Percentiles rank a stretch among this genome's conserved stretches.
Conservation (phyloP, 1,140 invertebrate species). For the Drosophila teissieri region DNA sequence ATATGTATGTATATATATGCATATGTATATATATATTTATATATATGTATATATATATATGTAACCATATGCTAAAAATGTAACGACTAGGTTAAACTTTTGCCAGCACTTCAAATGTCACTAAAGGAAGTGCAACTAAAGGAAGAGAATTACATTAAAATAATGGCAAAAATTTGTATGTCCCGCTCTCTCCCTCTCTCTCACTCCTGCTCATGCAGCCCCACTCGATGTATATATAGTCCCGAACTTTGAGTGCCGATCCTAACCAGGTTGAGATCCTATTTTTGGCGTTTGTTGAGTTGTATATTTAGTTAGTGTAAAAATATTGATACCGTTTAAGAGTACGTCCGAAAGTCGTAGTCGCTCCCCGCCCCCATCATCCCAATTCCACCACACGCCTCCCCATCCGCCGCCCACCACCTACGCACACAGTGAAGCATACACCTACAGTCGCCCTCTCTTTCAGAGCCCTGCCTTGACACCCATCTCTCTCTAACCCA, state of each 20-base stretch:
- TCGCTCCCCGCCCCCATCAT: no score
- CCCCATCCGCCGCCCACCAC: neutral
- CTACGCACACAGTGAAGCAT: neutral
- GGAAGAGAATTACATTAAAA: neutral
- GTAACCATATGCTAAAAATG: slow-evolving; percentile 28
- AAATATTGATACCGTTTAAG: slow-evolving; percentile 28
- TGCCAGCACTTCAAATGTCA: slow-evolving; percentile 27
- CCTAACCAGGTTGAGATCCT: slow-evolving; percentile 3
- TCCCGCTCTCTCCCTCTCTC: neutral
- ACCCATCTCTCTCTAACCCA: slow-evolving; percentile 7
- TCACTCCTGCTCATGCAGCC: neutral
- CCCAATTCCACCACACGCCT: no score
- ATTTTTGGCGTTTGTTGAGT: slow-evolving; percentile 22
- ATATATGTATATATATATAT: slow-evolving; percentile 57
- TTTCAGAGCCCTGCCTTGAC: neutral
- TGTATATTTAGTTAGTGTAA: slow-evolving; percentile 40
- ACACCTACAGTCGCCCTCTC: neutral
- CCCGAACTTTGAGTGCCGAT: slow-evolving; percentile 10
- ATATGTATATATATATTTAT: slow-evolving; percentile 40
- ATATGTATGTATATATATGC: slow-evolving; percentile 47
- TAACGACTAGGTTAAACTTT: slow-evolving; percentile 34
- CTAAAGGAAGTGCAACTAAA: slow-evolving; percentile 24
- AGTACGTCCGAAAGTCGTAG: slow-evolving; percentile 4
- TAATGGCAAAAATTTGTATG: neutral
- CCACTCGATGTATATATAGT: slow-evolving; percentile 36